A percentile compares a stretch with the other conserved stretches of the same genome.
Evolutionary conservation across 2,888 invertebrate genomes (phyloP).

Genomic region (Palloptera scutellata): DNA sequence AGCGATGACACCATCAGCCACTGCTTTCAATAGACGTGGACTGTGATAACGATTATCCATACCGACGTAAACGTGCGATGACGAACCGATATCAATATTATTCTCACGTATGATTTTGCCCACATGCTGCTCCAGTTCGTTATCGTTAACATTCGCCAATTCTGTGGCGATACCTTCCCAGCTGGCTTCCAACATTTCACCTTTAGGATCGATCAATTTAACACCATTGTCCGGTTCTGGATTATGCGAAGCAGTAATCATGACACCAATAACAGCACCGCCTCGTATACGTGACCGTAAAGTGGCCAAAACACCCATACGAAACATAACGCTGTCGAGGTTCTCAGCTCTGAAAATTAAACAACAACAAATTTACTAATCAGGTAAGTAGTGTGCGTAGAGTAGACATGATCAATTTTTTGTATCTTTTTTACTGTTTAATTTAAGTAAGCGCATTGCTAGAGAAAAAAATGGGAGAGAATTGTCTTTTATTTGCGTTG

Average conservation of each 20-base stretch:
- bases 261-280: constrained; percentile 92
- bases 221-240: constrained; percentile 96
- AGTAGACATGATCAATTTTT: neutral
- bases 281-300: constrained; percentile 83
- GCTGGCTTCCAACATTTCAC: constrained; percentile 92
- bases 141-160: constrained; percentile 85
- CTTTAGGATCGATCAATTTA: constrained; percentile 93
- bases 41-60: constrained; percentile 78
- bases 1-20: constrained; percentile 81
- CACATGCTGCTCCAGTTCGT: constrained; percentile 74
- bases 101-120: constrained; percentile 75
- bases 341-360: constrained; percentile 76
- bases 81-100: constrained; percentile 75
- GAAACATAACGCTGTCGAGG: constrained; percentile 90
- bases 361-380: no score
- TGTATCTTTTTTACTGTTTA: no score
- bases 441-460: no score
- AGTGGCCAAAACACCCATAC: constrained; percentile 93
- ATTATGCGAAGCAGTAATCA: constrained; percentile 99
- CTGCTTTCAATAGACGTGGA: constrained; percentile 77
- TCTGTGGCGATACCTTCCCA: constrained; percentile 93
- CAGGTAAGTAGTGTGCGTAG: neutral
- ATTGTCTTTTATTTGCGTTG: no score
- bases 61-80: constrained; percentile 82
- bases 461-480: no score